Percentiles rank a stretch among this genome's conserved stretches.
Conservation (phyloP, 2,113 vertebrate species). For the Echinops telfairi region DNA sequence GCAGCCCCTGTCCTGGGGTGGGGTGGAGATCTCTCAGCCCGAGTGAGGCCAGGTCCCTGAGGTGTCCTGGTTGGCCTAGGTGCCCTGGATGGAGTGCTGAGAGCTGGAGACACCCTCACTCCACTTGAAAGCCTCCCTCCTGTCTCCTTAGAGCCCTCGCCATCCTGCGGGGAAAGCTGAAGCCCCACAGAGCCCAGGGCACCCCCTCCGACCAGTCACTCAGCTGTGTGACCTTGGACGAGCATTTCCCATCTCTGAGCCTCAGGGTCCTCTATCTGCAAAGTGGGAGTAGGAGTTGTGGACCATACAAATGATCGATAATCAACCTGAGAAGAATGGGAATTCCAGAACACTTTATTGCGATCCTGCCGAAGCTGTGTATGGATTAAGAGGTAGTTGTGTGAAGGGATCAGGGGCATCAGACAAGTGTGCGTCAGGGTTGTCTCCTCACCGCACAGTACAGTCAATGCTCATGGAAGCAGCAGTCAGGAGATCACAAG, state of each 20-base stretch:
- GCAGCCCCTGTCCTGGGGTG: not conserved
- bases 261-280: not conserved
- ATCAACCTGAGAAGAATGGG: no score
- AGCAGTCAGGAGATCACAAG: no score
- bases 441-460: no score
- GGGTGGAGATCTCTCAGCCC: not conserved
- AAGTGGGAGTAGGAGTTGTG: not conserved
- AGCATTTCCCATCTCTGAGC: not conserved
- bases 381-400: no score
- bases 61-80: not conserved
- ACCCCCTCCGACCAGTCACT: fast-evolving
- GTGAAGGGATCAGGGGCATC: no score
- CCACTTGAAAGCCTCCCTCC: not conserved
- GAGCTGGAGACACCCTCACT: no score
- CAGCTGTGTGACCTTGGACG: not conserved
- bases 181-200: not conserved
- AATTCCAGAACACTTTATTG: no score
- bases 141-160: not conserved
- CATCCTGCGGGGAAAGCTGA: not conserved
- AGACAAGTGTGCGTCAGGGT: no score
- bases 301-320: no score
- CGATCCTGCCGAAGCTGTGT: no score
- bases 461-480: no score
- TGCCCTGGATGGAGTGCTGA: fast-evolving
- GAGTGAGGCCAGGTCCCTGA: not conserved